Base-by-base conservation (phyloP, 1,140 invertebrate genomes). In the Euwallacea fornicatus region DNA sequence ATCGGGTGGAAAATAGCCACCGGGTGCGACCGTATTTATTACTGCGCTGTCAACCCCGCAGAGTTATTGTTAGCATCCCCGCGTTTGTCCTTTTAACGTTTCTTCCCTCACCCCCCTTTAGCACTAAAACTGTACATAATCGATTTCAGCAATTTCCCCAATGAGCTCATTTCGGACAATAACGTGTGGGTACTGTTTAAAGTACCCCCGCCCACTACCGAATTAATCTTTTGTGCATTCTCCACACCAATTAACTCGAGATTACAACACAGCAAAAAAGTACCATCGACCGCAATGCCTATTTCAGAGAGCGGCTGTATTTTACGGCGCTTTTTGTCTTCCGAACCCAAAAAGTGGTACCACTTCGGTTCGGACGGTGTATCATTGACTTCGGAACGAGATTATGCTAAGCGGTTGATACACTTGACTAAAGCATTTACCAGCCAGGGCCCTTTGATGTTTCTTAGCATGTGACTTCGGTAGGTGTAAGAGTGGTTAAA, bases 1-100 rank as follows among this genome's bases (percentile, higher is more conserved):
- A 81, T 81, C 80, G 80, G 80, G 72, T 78, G 79, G 81, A 78
- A 82, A 79, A 82, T 80, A 82, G 70, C 53, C 44, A 73, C 70
- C 74, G 75, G 76, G 76, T 67, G 77, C 75, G 76, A 77, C 76
- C 74, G 78, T 80, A 79, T 80, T 79, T 80, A 80, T 80, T 80
- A 75, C 79, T 72, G 71, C 66, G 73, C 74, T 76, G 76, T 79
- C 78, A 79, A 61, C 78, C 76, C 73, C 73, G 76, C 75, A 82
- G 81, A 81, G 78, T 81, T 81, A 81, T 81, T 81, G 80, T 81
- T 81, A 81, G 78, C 66, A 43, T 58, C 66, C 69, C 59, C 53
- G 21, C 72, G 7, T 11, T 21, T 21, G 16, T n/a, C 46, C 46
- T 44, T 62, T 56, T 56, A 56, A 56, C 54, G 16, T 21, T 21